Base-by-base conservation (phyloP, 53 echinoderm and acorn worm species). In the Zoroaster sp. region DNA sequence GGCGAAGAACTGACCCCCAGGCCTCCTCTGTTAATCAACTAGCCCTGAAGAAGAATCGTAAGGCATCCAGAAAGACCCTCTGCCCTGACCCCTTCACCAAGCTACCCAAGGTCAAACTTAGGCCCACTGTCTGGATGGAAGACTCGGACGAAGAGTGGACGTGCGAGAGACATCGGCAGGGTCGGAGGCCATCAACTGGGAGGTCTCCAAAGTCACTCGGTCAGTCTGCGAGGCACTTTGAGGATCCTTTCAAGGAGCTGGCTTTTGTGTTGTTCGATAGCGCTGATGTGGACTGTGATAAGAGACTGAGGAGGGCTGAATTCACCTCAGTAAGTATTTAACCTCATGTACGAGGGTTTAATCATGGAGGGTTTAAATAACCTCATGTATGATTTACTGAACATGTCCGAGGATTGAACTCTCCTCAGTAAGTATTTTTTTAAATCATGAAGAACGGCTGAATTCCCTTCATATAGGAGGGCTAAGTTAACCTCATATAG, bases 221-320 rank as follows among this genome's bases (percentile, higher is more conserved):
- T 23, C 54, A 55, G 8, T n/a, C 30, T 42, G 54, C 54, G 8
- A 55, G 55, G 4, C 92, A 87, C 66, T 92, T 94, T 67, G 77
- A 52, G 18, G 92, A 95, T 20, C 95, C 95, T 33, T 82, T 87
- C 67, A 82, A 90, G 40, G 91, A 93, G 76, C 87, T 95, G 70
- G 91, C 79, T 14, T 91, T 91, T 85, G 75, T 89, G 17, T 47
- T 95, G 63, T 95, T 95, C 52, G 80, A 89, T 23, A 91, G 91
- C n/a, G 91, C 95, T 25, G 95, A 95, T 59, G 88, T 88, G 78
- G 93, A 95, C 44, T 80, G 87, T 53, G 93, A 95, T 69, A 75
- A 80, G 32, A 93, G 80, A 42, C 77, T 95, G 31, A 89, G 77
- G 47, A 89, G 87, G 76, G 93, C 89, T 35, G 95, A 95, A 52